Percentiles rank a stretch among this genome's conserved stretches.
Evolutionary conservation across 1,140 invertebrate genomes (phyloP).

Genomic region (Propsilocerus akamusi): DNA sequence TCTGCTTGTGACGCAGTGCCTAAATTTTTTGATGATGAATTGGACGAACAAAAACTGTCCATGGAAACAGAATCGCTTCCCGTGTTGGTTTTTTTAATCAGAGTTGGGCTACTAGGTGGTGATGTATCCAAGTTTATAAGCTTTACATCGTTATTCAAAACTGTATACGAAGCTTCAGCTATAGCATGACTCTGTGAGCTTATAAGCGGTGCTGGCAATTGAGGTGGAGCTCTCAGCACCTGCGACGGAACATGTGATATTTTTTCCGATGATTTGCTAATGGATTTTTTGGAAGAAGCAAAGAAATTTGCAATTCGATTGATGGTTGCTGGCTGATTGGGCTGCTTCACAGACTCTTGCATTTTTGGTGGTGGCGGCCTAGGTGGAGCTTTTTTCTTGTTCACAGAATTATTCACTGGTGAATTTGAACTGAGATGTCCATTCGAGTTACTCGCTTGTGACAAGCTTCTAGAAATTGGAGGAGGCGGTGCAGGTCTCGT

Average conservation of each 20-base stretch:
- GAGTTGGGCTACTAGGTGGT: slow-evolving; percentile 8
- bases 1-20: background rate
- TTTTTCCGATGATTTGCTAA: slow-evolving; percentile 13
- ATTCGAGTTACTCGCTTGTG: background rate
- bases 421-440: background rate
- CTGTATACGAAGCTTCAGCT: slow-evolving; percentile 3
- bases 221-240: slow-evolving; percentile 13
- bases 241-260: slow-evolving; percentile 9
- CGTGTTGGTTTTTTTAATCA: background rate
- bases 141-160: slow-evolving; percentile 15
- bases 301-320: slow-evolving; percentile 27
- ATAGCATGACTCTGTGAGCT: slow-evolving; percentile 21
- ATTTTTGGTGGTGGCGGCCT: slow-evolving; percentile 30
- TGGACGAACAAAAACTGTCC: slow-evolving; percentile 9
- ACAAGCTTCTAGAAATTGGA: too few species aligned
- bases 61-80: slow-evolving; percentile 6
- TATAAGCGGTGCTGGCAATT: slow-evolving; percentile 24
- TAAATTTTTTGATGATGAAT: slow-evolving; percentile 5
- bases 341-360: too few species aligned
- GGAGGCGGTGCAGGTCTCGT: slow-evolving; percentile 23
- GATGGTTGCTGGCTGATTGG: slow-evolving; percentile 16
- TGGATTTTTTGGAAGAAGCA: slow-evolving; percentile 9
- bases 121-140: slow-evolving; percentile 27
- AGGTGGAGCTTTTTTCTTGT: slow-evolving; percentile 30
- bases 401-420: background rate